Conservation (phyloP, 2,113 vertebrate species). For the Otocyon megalotis region DNA sequence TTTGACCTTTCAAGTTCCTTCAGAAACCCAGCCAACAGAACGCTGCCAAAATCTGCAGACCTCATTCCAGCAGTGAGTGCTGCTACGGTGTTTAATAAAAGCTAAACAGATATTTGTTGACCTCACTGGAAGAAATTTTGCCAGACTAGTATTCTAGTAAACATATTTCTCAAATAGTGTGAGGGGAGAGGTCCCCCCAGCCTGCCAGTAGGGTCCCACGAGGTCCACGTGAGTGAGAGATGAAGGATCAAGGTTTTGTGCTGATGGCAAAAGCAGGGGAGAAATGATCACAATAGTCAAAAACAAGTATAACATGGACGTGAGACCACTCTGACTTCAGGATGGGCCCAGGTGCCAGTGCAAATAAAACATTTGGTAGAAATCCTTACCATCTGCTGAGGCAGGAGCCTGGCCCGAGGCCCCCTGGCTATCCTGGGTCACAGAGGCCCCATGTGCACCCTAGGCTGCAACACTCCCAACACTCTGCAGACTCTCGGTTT, state of each 20-base stretch:
- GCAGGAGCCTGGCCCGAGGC: not conserved
- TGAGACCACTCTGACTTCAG: not conserved
- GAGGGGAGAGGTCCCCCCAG: not conserved
- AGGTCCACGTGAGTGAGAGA: not conserved
- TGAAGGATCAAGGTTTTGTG: not conserved
- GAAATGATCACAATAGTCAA: not conserved
- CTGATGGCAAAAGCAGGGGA: not conserved
- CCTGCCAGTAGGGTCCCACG: not conserved
- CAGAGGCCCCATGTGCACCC: not conserved
- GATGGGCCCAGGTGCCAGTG: not conserved
- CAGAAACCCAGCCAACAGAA: not conserved
- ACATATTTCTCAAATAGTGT: not conserved
- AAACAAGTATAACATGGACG: not conserved
- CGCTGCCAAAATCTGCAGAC: not conserved
- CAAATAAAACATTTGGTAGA: not conserved
- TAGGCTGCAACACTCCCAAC: not conserved
- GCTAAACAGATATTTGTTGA: constrained; percentile 38
- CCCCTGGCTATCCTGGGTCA: not conserved
- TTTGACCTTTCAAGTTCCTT: constrained; percentile 48
- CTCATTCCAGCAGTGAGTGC: not conserved
- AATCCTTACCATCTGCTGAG: not conserved
- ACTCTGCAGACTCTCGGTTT: not conserved
- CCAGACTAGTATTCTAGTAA: constrained; percentile 41
- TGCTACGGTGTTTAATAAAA: not conserved
- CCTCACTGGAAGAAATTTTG: constrained; percentile 60